A percentile compares a stretch with the other conserved stretches of the same genome.
These are phyloP conservation scores for Sander vitreus DNA, from an alignment of 2,113 vertebrate species.

Conservation along the genomic window DNA sequence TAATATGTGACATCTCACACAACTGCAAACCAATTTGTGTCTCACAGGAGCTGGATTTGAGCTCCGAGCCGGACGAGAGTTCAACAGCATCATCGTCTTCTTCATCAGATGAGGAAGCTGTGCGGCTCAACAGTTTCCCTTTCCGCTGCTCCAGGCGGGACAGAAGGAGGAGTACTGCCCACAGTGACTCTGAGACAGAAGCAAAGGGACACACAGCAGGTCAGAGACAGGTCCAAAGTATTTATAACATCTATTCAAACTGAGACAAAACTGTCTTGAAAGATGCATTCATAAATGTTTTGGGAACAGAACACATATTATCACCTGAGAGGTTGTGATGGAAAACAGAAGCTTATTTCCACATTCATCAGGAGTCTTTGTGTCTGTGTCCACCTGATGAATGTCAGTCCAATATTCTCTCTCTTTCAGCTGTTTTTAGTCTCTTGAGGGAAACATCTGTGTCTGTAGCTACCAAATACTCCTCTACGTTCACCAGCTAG, in stretches of 20 bases:
- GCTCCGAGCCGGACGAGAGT: constrained; percentile 52
- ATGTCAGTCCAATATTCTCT: too few relatives aligned
- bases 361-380: too few relatives aligned
- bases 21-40: constrained; percentile 10
- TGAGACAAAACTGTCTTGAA: background rate
- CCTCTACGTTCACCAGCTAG: too few relatives aligned
- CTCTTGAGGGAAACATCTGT: too few relatives aligned
- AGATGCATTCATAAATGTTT: background rate
- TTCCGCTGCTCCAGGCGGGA: background rate
- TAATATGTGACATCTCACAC: background rate
- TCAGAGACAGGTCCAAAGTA: constrained; percentile 24
- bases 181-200: constrained; percentile 3
- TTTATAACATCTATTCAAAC: background rate
- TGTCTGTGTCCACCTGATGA: too few relatives aligned
- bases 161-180: background rate
- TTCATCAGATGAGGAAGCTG: constrained; percentile 58
- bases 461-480: too few relatives aligned
- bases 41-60: constrained; percentile 60
- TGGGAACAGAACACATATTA: background rate
- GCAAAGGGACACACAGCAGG: constrained; percentile 25
- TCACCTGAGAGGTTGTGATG: too few relatives aligned
- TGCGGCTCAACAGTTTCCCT: background rate
- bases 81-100: constrained; percentile 53
- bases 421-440: too few relatives aligned
- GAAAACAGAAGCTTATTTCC: too few relatives aligned